phyloP scores from a whole-genome alignment of 1,140 invertebrate genomes.

The Planococcus citri region DNA sequence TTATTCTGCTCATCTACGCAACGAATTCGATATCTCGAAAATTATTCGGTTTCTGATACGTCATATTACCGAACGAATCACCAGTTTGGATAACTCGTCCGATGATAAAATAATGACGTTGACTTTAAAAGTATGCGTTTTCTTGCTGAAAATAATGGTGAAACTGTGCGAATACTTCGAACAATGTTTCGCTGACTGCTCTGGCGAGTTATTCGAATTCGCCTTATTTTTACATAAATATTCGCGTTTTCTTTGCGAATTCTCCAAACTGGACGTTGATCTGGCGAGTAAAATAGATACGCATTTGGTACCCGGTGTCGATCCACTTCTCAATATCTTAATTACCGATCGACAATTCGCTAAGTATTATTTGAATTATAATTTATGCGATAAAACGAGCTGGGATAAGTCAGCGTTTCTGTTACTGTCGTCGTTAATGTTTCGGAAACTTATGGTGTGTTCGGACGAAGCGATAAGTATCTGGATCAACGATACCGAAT shows the following conservation, averaged over 20 bases:
- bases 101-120: background rate
- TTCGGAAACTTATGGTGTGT: background rate
- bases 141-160: background rate
- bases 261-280: background rate
- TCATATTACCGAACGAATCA: background rate
- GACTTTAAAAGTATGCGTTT: background rate
- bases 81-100: background rate
- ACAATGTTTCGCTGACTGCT: background rate
- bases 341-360: background rate
- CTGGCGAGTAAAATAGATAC: background rate
- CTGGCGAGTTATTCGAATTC: background rate
- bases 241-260: background rate
- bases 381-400: background rate
- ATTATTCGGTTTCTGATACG: background rate
- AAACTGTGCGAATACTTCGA: constrained; percentile 5
- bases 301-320: background rate
- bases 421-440: background rate
- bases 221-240: background rate
- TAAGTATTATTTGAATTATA: background rate
- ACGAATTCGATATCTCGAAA: background rate
- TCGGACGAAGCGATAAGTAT: background rate
- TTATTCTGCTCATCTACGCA: background rate
- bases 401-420: background rate
- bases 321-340: background rate
- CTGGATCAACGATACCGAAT: background rate